Evolutionary conservation across 2,888 invertebrate species (phyloP).

Genomic region (Hydroisotoma schaefferi): DNA sequence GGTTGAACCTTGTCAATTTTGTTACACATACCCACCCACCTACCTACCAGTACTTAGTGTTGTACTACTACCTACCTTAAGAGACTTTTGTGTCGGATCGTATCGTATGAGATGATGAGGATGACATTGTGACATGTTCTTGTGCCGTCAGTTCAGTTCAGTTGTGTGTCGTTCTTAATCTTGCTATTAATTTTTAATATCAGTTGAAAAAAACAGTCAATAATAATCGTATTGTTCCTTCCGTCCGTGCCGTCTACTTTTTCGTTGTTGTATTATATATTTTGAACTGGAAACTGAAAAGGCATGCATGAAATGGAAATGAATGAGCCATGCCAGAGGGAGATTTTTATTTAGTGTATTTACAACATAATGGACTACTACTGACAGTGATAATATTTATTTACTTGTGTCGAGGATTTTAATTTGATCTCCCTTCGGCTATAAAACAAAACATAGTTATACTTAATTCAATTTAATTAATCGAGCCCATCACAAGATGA

Average conservation of each 20-base stretch:
- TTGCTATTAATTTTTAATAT: background rate
- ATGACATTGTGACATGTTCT: constrained; percentile 8
- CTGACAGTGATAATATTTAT: background rate
- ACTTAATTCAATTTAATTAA: too few relatives aligned
- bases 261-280: constrained; percentile 6
- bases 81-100: constrained; percentile 7
- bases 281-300: background rate
- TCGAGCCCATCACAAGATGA: too few relatives aligned
- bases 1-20: constrained; percentile 38
- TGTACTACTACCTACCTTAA: constrained; percentile 10
- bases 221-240: constrained; percentile 2
- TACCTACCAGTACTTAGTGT: constrained; percentile 16
- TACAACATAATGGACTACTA: too few relatives aligned
- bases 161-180: constrained; percentile 11
- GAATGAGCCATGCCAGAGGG: background rate
- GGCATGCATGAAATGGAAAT: background rate
- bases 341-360: background rate
- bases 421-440: constrained; percentile 4
- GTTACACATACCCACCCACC: constrained; percentile 24
- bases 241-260: constrained; percentile 11
- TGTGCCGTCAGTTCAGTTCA: constrained; percentile 34
- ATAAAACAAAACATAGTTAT: background rate
- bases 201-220: background rate
- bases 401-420: constrained; percentile 1
- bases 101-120: background rate